Base-by-base conservation (phyloP, 2,113 vertebrate genomes). In the Ochotona princeps region DNA sequence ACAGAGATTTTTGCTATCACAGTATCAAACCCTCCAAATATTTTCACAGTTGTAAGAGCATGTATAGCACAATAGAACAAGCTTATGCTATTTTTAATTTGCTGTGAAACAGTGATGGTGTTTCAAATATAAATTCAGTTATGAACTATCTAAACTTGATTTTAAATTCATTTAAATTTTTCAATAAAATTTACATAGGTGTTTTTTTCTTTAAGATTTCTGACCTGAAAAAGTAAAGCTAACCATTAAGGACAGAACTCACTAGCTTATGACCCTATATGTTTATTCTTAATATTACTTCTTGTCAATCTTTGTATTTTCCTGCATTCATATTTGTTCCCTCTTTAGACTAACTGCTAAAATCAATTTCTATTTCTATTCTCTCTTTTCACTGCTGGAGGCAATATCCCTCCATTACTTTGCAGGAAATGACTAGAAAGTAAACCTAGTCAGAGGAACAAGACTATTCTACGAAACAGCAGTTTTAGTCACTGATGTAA, bases 321-420 rank as follows among this genome's bases (percentile, higher is more conserved):
- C 72, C 85, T 35, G 75, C 65, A 12, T n/a, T 70, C 47, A 87
- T 69, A 54, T 66, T 51, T 70, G 96, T 84, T 44, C 35, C 2
- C 5, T 70, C 54, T 81, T 82, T 38, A 85, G 23, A 74, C 0
- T 73, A 78, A 94, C 63, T 69, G n/a, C 35, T 78, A 28, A 4
- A 89, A 14, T 0, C 0, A 25, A 83, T 93, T 69, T 78, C 5
- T 44, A 44, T 83, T 96, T 91, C 96, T 88, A 60, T 98, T 98
- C 98, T 95, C 67, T 0, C 0, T 87, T 98, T 97, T 95, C 96
- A 98, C 98, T 98, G 98, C 75, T 98, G 98, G 97, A 97, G 98
- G 98, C 98, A 98, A 97, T 98, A 93, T 98, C 96, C 97, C 97
- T 98, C 98, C 95, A 98, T 91, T 96, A 90, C 81, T 97, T 44